phyloP scores from a whole-genome alignment of 2,888 invertebrate genomes.

The Bellardia bayeri region DNA sequence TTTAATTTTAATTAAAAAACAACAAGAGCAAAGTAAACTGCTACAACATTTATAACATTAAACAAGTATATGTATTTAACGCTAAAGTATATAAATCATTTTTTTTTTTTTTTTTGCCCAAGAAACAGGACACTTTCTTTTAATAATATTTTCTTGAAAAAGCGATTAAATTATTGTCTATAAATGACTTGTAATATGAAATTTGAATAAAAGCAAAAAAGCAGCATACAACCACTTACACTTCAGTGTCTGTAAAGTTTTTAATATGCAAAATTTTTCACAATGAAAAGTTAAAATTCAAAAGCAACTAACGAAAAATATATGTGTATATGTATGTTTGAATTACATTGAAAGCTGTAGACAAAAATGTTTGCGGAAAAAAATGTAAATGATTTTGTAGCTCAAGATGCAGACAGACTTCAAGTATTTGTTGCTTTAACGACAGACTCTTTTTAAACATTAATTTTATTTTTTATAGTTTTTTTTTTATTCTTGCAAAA shows the following conservation, averaged over 20 bases:
- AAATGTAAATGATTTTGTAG: slow-evolving; percentile 1
- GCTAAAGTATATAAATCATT: slow-evolving; percentile 18
- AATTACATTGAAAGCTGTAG: slow-evolving; percentile 21
- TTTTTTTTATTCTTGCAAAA: slow-evolving; percentile 41
- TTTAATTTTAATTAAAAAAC: slow-evolving; percentile 18
- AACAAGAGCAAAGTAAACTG: background rate
- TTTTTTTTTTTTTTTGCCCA: background rate
- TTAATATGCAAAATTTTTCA: slow-evolving; percentile 59
- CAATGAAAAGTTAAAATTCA: slow-evolving; percentile 62
- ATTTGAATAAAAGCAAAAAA: slow-evolving; percentile 57
- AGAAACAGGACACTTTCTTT: slow-evolving; percentile 29
- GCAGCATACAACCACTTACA: slow-evolving; percentile 30
- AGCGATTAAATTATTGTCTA: slow-evolving; percentile 68
- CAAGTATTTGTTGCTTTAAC: slow-evolving; percentile 69
- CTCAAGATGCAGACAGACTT: background rate
- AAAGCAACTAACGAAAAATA: slow-evolving; percentile 37
- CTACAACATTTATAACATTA: background rate
- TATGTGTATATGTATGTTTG: background rate
- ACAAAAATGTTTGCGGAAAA: slow-evolving; percentile 4
- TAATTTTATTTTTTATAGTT: slow-evolving; percentile 63
- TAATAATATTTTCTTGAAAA: slow-evolving; percentile 43
- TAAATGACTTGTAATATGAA: slow-evolving; percentile 66
- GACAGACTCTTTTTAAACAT: slow-evolving; percentile 72
- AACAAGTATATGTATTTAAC: slow-evolving; percentile 11
- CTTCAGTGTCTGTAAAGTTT: slow-evolving; percentile 71